Conservation (phyloP, 2,797 vertebrate genomes). For the Sus cebifrons region DNA sequence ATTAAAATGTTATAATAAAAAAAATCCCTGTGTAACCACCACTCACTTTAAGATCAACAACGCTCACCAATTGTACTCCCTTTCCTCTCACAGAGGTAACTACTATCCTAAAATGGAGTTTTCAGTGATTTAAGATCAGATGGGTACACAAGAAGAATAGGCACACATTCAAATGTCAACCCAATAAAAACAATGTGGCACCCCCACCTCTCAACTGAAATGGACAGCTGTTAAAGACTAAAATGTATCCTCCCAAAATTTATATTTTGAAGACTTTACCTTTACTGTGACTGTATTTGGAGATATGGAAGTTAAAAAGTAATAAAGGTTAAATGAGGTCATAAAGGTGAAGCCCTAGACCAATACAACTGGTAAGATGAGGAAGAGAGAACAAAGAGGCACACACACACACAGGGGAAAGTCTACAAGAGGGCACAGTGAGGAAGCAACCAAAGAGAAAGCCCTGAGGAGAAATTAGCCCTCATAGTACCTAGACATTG, state of each 20-base stretch:
- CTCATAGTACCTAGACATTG: neutral
- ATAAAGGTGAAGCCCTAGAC: neutral
- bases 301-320: neutral
- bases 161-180: neutral
- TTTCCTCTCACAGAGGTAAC: neutral
- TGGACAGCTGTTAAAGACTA: neutral
- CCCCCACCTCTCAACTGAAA: neutral
- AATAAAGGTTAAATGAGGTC: neutral
- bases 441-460: neutral
- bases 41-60: constrained; percentile 10
- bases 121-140: neutral
- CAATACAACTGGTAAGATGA: neutral
- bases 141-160: neutral
- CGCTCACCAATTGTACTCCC: neutral
- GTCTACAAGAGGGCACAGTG: neutral
- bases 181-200: neutral
- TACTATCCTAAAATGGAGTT: neutral
- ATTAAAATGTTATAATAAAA: neutral
- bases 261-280: neutral
- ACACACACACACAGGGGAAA: neutral
- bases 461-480: neutral
- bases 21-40: neutral
- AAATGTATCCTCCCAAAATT: neutral
- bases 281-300: neutral
- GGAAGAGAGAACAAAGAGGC: neutral